These are phyloP conservation scores for Holothuria leucospilota DNA, from an alignment of 53 echinoderm and acorn worm species.

Conservation along the genomic window DNA sequence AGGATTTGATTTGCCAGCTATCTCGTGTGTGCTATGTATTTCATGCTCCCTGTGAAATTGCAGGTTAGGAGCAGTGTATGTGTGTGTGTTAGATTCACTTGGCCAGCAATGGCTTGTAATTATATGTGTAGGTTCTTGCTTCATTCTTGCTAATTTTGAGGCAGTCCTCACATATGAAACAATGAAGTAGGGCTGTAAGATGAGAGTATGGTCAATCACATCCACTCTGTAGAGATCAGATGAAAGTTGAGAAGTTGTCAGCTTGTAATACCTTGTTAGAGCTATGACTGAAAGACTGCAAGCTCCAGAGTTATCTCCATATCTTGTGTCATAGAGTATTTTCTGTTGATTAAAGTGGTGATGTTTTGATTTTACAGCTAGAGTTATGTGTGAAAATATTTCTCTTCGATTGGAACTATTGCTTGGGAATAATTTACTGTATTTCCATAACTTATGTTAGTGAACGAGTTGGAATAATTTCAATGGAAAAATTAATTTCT, in stretches of 20 bases:
- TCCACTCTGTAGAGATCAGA: neutral
- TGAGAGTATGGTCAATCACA: conserved; percentile 32
- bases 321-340: too few species aligned
- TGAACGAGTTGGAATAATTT: too few species aligned
- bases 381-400: too few species aligned
- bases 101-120: conserved; percentile 27
- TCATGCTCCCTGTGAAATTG: neutral
- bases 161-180: conserved; percentile 23
- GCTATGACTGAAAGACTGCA: conserved; percentile 9
- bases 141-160: neutral
- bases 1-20: conserved; percentile 32
- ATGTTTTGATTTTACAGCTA: too few species aligned
- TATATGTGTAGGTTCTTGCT: conserved; percentile 24
- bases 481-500: too few species aligned
- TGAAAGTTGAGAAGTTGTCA: conserved; percentile 37
- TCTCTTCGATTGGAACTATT: too few species aligned
- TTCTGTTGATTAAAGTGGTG: too few species aligned
- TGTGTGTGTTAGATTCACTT: neutral
- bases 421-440: too few species aligned
- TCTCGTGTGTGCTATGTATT: neutral
- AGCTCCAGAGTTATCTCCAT: too few species aligned
- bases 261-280: conserved; percentile 15
- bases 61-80: neutral
- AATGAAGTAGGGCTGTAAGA: conserved; percentile 28
- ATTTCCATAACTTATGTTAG: too few species aligned